Evolutionary conservation across 2,113 vertebrate species (phyloP).

Genomic region (Tragelaphus buxtoni): DNA sequence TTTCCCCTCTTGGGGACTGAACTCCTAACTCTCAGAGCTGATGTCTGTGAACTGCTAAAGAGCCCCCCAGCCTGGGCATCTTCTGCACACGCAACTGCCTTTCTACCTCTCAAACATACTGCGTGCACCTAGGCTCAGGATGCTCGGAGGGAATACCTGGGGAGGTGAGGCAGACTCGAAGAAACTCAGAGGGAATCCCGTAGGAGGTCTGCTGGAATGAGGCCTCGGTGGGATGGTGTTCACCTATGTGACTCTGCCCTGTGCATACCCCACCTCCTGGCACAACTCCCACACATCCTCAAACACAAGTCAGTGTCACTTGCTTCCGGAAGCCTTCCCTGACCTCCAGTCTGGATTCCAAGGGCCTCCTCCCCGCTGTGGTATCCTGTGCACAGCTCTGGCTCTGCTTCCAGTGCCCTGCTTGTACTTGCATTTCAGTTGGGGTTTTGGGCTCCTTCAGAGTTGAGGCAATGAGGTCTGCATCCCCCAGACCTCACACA

Average conservation of each 20-base stretch:
- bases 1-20: not conserved
- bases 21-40: not conserved
- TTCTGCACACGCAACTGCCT: fast-evolving
- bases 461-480: not conserved
- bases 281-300: not conserved
- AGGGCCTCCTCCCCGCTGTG: fast-evolving
- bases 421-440: not conserved
- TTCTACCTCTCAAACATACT: not conserved
- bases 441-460: not conserved
- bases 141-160: not conserved
- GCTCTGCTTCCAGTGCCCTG: not conserved
- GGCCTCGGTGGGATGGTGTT: not conserved
- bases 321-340: not conserved
- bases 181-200: not conserved
- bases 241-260: not conserved
- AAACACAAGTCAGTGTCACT: not conserved
- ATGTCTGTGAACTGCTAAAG: fast-evolving
- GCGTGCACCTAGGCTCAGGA: not conserved
- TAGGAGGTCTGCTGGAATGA: not conserved
- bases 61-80: too few species aligned
- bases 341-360: not conserved
- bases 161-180: not conserved
- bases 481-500: too few species aligned
- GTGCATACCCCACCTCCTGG: too few species aligned
- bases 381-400: not conserved